phyloP scores from a whole-genome alignment of 2,113 vertebrate species.

The Mugil cephalus region DNA sequence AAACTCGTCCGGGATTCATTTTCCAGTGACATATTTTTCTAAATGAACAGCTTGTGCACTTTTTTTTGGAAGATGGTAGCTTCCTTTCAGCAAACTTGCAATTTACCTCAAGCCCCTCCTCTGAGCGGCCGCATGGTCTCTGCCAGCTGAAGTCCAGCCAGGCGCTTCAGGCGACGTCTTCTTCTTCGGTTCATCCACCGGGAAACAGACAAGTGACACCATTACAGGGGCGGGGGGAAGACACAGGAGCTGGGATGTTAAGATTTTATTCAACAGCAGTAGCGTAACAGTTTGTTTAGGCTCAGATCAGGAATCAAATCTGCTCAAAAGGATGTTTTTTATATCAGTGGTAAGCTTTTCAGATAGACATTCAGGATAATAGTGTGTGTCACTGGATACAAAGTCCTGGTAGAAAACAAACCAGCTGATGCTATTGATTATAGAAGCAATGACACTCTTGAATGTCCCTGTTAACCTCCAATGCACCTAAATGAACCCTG shows the following conservation, averaged over 20 bases:
- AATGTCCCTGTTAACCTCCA: conserved; percentile 25
- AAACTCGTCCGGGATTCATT: background rate
- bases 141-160: conserved; percentile 67
- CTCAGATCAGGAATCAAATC: conserved; percentile 1
- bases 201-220: conserved; percentile 65
- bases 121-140: conserved; percentile 35
- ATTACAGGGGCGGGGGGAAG: conserved; percentile 48
- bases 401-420: conserved; percentile 43
- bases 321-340: background rate
- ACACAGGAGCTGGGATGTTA: conserved; percentile 35
- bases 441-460: conserved; percentile 25
- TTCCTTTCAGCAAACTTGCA: conserved; percentile 37
- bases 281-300: conserved; percentile 5
- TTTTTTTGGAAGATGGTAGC: conserved; percentile 17
- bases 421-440: conserved; percentile 45
- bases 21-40: conserved; percentile 13
- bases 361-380: conserved; percentile 12
- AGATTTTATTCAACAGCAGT: conserved; percentile 22
- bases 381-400: conserved; percentile 9
- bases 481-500: conserved; percentile 3
- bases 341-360: background rate
- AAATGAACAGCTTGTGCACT: conserved; percentile 26
- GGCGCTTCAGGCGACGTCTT: conserved; percentile 49
- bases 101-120: conserved; percentile 42
- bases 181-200: conserved; percentile 51